Conservation (phyloP, 1,140 invertebrate species). For the Lordiphosa mommai region DNA sequence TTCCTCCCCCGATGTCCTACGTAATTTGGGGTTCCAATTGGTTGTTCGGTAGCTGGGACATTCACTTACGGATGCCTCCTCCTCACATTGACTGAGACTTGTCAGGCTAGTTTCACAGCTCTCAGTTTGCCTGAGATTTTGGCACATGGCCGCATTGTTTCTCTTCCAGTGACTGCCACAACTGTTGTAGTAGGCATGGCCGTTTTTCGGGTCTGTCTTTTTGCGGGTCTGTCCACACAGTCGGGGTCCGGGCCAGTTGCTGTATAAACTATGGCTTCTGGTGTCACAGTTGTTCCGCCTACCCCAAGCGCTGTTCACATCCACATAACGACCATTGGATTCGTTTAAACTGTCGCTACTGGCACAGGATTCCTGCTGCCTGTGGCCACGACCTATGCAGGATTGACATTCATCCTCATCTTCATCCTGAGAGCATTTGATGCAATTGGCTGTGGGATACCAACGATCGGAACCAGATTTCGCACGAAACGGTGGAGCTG, state of each 20-base stretch:
- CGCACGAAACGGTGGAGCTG: not conserved
- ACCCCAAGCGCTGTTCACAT: not conserved
- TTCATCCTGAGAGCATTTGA: not conserved
- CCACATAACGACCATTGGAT: not conserved
- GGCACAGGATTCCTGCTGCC: not conserved
- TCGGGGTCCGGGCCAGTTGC: not conserved
- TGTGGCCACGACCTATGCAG: not conserved
- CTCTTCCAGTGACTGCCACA: not conserved
- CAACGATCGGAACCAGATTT: not conserved
- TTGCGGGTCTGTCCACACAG: not conserved
- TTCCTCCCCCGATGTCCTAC: too few species aligned
- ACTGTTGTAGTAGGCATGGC: not conserved
- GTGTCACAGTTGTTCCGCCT: not conserved
- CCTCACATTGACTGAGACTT: too few species aligned
- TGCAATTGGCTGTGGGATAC: constrained; percentile 2
- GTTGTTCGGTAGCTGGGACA: too few species aligned
- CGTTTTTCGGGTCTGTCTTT: not conserved
- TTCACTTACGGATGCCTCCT: too few species aligned
- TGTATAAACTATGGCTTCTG: not conserved
- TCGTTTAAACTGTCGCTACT: not conserved
- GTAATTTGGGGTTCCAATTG: too few species aligned
- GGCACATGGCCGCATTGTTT: not conserved
- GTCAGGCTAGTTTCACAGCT: too few species aligned
- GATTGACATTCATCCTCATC: not conserved
- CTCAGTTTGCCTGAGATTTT: not conserved